Evolutionary conservation across 2,797 vertebrate genomes (phyloP).

Genomic region (Anabas testudineus): DNA sequence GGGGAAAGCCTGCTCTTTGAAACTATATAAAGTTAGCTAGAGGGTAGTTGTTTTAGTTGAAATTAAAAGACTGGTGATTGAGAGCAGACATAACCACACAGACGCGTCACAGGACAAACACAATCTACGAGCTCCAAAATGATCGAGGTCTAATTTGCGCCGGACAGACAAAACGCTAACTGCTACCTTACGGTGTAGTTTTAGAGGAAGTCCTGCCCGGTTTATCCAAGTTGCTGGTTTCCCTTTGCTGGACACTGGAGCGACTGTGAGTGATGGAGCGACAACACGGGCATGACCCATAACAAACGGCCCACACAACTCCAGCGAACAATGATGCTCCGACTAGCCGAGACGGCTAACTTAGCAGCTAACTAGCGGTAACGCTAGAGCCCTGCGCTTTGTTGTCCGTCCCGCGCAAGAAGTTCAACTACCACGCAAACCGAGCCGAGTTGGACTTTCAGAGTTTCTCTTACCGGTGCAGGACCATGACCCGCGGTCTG

Average conservation of each 20-base stretch:
- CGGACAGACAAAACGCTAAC: not conserved
- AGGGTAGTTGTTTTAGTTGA: not conserved
- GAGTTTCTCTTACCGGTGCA: slow-evolving; percentile 78
- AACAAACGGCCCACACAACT: slow-evolving; percentile 81
- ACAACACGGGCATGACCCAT: slow-evolving; percentile 66
- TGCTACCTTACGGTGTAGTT: not conserved
- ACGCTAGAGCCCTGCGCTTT: slow-evolving; percentile 74
- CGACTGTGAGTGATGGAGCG: slow-evolving; percentile 63
- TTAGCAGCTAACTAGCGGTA: slow-evolving; percentile 73
- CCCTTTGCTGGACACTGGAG: slow-evolving; percentile 27
- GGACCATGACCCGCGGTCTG: slow-evolving; percentile 76
- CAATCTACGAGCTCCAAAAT: slow-evolving; percentile 28
- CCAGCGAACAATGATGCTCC: slow-evolving; percentile 85
- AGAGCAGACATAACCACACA: slow-evolving; percentile 23
- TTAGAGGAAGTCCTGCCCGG: not conserved
- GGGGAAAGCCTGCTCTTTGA: accelerated
- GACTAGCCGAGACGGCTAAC: slow-evolving; percentile 76
- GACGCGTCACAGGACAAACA: slow-evolving; percentile 15
- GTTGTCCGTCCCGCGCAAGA: slow-evolving; percentile 72
- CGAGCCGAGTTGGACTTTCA: not conserved
- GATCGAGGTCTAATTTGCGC: slow-evolving; percentile 39
- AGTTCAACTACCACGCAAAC: slow-evolving; percentile 3
- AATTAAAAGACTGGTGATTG: slow-evolving; percentile 40
- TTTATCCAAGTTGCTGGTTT: slow-evolving; percentile 12
- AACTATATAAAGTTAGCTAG: not conserved